These are phyloP conservation scores for Netelia melanura DNA, from an alignment of 2,888 invertebrate genomes.

Conservation along the genomic window DNA sequence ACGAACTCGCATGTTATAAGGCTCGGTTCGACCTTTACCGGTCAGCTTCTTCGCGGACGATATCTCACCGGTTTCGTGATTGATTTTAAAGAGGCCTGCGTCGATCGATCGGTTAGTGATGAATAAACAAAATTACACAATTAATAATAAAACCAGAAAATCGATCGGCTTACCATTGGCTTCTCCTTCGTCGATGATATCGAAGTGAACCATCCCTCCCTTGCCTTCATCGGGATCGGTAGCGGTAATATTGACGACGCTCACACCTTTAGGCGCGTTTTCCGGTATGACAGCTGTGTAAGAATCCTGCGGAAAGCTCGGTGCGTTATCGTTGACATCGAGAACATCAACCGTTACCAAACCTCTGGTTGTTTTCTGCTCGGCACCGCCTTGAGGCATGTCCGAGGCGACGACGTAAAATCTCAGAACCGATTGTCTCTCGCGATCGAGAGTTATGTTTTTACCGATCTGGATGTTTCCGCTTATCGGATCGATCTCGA, in stretches of 20 bases:
- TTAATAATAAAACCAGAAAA: not conserved
- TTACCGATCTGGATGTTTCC: conserved; percentile 89
- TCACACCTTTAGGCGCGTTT: conserved; percentile 89
- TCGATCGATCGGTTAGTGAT: conserved; percentile 23
- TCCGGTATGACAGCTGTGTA: conserved; percentile 92
- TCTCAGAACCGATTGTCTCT: conserved; percentile 89
- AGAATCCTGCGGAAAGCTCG: conserved; percentile 88
- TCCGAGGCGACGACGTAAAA: conserved; percentile 91
- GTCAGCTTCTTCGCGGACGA: conserved; percentile 89
- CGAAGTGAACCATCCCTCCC: conserved; percentile 90
- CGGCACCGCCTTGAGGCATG: conserved; percentile 89
- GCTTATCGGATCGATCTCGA: conserved; percentile 89
- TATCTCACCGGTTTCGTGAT: conserved; percentile 89
- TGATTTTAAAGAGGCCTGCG: conserved; percentile 89
- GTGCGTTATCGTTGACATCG: conserved; percentile 93
- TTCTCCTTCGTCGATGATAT: conserved; percentile 91
- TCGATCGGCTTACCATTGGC: conserved; percentile 86
- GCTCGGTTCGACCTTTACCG: conserved; percentile 91
- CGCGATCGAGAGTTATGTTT: conserved; percentile 90
- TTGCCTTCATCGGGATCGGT: conserved; percentile 91
- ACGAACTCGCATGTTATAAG: conserved; percentile 89
- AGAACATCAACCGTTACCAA: conserved; percentile 89
- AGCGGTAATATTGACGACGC: conserved; percentile 90
- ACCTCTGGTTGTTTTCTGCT: conserved; percentile 88
- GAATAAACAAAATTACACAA: conserved; percentile 20